Evolutionary conservation across 2,888 invertebrate genomes (phyloP), one percentile per base, ranked within the genome.

Genomic region (Eubasilissa splendida): DNA sequence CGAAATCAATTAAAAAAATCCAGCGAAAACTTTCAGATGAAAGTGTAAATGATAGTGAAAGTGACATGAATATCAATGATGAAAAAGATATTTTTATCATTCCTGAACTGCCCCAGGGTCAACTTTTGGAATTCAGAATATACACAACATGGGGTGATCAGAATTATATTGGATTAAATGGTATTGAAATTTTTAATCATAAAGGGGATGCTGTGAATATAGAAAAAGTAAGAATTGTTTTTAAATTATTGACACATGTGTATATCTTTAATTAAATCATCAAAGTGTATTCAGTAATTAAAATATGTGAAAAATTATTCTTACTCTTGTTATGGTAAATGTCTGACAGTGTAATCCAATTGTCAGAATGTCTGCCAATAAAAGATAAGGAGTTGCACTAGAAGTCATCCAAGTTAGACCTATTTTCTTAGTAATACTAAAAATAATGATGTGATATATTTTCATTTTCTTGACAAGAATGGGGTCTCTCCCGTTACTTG

Each of bases 141-240:
- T 88, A 91, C 79, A 91, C 91, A 22, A 95, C 95, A 53, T 96
- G 96, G 96, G 96, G 96, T 9, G 96, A 96, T 86, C 92, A 92
- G 84, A 93, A 95, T 87, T 93, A 94, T 85, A 93, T 96, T 12
- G 96, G 96, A 0, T 87, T 96, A 77, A 96, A 95, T 86, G 96
- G 95, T 3, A 91, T 96, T 76, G 95, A 96, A 87, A 88, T 96
- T 82, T 96, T 95, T 86, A 92, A 93, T 82, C 88, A 89, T 14
- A 88, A 89, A 74, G 96, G 95, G 10, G 89, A 91, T 83, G 88
- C 90, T 54, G 91, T 93, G 1, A 85, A 87, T 73, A 89, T 95
- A 80, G 89, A 92, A 86, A 92, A 93, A 90, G 95, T 95, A 87
- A 85, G 22, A 12, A 68, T 14, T 9, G 14, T 14, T 42, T 42